These are phyloP conservation scores for Zaprionus camerounensis DNA, from an alignment of 1,140 invertebrate species.

Conservation along the genomic window DNA sequence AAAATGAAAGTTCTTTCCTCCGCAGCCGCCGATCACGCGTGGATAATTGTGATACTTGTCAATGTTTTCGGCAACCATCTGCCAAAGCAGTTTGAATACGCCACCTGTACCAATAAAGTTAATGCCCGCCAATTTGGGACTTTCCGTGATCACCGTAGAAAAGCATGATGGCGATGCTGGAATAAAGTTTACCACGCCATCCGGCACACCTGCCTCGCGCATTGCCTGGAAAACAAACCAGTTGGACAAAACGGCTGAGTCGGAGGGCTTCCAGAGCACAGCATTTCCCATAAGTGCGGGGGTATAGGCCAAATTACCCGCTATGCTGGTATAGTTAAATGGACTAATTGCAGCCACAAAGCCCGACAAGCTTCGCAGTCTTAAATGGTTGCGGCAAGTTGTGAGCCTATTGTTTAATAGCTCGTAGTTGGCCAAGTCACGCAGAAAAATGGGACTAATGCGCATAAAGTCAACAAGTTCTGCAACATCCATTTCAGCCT, in stretches of 20 bases:
- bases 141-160: slow-evolving; percentile 93
- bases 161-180: slow-evolving; percentile 96
- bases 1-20: slow-evolving; percentile 99
- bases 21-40: slow-evolving; percentile 96
- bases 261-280: slow-evolving; percentile 99
- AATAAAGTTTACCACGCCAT: slow-evolving; percentile 98
- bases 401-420: slow-evolving; percentile 90
- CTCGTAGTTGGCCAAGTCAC: slow-evolving; percentile 89
- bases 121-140: slow-evolving; percentile 93
- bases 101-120: slow-evolving; percentile 93
- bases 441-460: slow-evolving; percentile 96
- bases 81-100: slow-evolving; percentile 97
- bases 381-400: slow-evolving; percentile 89
- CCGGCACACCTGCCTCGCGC: slow-evolving; percentile 95
- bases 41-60: slow-evolving; percentile 95
- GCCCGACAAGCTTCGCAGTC: slow-evolving; percentile 96
- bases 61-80: slow-evolving; percentile 95
- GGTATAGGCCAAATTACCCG: slow-evolving; percentile 97
- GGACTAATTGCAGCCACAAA: slow-evolving; percentile 99
- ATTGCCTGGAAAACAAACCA: slow-evolving; percentile 97
- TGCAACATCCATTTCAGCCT: slow-evolving; percentile 98
- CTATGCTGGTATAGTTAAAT: slow-evolving; percentile 99
- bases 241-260: slow-evolving; percentile 98
- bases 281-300: slow-evolving; percentile 99
- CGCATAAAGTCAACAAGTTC: slow-evolving; percentile 98